These are phyloP conservation scores for Scylla paramamosain DNA, from an alignment of 1,140 invertebrate genomes.

Conservation along the genomic window DNA sequence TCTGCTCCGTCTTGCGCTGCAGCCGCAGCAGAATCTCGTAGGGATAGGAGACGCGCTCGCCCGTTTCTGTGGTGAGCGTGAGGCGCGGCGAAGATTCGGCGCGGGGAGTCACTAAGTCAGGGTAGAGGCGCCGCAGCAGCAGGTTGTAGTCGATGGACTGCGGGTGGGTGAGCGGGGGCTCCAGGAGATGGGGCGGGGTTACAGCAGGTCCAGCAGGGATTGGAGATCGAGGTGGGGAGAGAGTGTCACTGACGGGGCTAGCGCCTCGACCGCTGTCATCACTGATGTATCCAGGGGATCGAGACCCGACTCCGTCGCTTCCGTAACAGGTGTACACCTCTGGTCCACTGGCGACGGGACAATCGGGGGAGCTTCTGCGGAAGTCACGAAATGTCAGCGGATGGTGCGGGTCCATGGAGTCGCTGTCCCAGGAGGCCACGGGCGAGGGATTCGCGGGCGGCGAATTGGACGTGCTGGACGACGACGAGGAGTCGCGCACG, in stretches of 20 bases:
- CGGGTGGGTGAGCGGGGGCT: slow-evolving; percentile 19
- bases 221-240: slow-evolving; percentile 64
- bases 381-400: slow-evolving; percentile 62
- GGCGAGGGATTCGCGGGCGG: slow-evolving; percentile 46
- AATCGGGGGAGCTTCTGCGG: slow-evolving; percentile 45
- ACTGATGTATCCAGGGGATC: slow-evolving; percentile 75
- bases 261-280: slow-evolving; percentile 77
- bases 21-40: slow-evolving; percentile 68
- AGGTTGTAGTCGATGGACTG: slow-evolving; percentile 61
- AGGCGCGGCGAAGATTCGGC: slow-evolving; percentile 29
- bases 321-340: slow-evolving; percentile 47
- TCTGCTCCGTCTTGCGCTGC: slow-evolving; percentile 43
- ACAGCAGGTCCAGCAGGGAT: slow-evolving; percentile 64
- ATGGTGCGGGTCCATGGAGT: slow-evolving; percentile 45
- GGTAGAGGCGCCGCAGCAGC: slow-evolving; percentile 60
- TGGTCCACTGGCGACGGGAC: not conserved
- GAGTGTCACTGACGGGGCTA: slow-evolving; percentile 75
- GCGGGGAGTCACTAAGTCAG: slow-evolving; percentile 13
- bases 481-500: not conserved
- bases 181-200: slow-evolving; percentile 59
- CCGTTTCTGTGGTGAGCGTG: slow-evolving; percentile 72
- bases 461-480: slow-evolving; percentile 33
- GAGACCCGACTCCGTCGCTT: slow-evolving; percentile 53
- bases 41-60: slow-evolving; percentile 72
- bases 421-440: slow-evolving; percentile 36